Percentiles rank a stretch among this genome's conserved stretches.
Evolutionary conservation across 2,888 invertebrate genomes (phyloP).

Genomic region (Heliconius ethilla): DNA sequence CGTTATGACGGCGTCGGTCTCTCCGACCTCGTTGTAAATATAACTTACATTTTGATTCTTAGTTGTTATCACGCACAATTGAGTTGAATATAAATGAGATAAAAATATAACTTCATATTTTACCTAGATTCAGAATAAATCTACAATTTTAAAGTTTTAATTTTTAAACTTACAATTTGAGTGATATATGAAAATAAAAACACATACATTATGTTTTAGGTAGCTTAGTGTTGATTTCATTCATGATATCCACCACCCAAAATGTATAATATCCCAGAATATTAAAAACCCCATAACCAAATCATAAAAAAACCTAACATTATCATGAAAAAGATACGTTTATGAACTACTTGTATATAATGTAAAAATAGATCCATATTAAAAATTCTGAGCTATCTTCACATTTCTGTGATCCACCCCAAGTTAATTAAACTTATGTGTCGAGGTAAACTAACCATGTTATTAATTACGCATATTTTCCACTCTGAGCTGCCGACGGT

Average conservation of each 20-base stretch:
- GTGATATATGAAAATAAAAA: neutral
- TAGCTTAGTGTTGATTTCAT: no score
- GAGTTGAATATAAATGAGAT: neutral
- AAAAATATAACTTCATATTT: neutral
- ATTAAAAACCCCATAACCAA: neutral
- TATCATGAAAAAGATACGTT: neutral
- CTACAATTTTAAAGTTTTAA: neutral
- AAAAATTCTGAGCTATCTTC: conserved; percentile 6
- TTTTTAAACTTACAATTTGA: neutral
- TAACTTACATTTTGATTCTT: conserved; percentile 44
- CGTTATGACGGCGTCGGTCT: conserved; percentile 45
- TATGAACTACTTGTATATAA: neutral
- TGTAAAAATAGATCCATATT: neutral
- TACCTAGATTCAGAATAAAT: neutral
- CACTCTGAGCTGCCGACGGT: conserved; percentile 11
- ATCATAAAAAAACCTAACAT: neutral
- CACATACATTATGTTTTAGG: no score
- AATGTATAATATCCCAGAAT: no score
- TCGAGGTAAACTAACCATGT: conserved; percentile 23
- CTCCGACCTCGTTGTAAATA: conserved; percentile 44
- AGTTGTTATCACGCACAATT: conserved; percentile 20
- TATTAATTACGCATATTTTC: conserved; percentile 26
- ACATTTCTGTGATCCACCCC: conserved; percentile 7
- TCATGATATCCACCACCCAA: neutral
- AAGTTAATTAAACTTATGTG: conserved; percentile 26